Evolutionary conservation across 2,888 invertebrate species (phyloP), one percentile per base, ranked within the genome.

Genomic region (Plebejus anna): DNA sequence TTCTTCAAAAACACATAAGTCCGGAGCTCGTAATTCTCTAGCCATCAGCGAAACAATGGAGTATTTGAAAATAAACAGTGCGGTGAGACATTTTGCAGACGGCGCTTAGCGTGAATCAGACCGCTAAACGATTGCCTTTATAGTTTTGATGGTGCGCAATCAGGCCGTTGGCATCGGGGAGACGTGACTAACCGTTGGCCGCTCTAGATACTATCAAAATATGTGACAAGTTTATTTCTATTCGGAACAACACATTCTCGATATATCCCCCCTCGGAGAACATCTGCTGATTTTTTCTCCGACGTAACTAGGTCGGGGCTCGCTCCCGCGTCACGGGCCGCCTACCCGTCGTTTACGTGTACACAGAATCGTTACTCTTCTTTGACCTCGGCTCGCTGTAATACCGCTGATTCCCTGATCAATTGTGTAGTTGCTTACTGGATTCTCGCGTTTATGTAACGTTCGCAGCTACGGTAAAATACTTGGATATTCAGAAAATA

Each of bases 181-280:
- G 85, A 87, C 87, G 90, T 93, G 94, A 94, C 93, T 93, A 93
- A 93, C 93, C 92, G 86, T 47, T 78, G 79, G 89, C 87, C 91
- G 94, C 92, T 93, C 92, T 92, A 93, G 90, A 93, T 93, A 93
- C 92, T 92, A 93, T 93, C 94, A 92, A 92, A 92, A 92, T 93
- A 93, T 92, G 92, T 91, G 94, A 94, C 94, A 93, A 91, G 91
- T 93, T 92, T 94, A 94, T 94, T 94, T 94, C 92, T 93, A 93
- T 93, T 92, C 91, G 86, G 90, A 91, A 92, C 91, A 91, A 91
- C 90, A 91, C 89, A 89, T 90, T 91, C 89, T 91, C 91, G 88
- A 92, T 92, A 92, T 92, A 90, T 87, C 88, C 87, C 89, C 86
- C 85, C 86, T 86, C 88, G 87, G 88, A 91, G 86, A 92, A 90